Evolutionary conservation across 2,113 vertebrate species (phyloP), one percentile per base, ranked within the genome.

Genomic region (Pygathrix nemaeus): DNA sequence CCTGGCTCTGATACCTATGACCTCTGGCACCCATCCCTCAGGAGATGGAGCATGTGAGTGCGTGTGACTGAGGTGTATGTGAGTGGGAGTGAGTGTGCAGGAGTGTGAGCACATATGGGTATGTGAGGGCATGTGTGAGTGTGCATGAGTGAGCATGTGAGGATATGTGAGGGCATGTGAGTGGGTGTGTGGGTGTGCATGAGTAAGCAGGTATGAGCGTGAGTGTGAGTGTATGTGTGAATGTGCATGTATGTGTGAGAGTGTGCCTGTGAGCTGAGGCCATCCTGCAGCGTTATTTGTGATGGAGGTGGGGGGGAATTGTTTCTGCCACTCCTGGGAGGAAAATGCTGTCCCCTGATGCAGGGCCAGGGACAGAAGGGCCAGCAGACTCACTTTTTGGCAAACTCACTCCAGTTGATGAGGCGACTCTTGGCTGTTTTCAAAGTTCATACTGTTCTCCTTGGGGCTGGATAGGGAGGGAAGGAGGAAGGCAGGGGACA

Each of bases 371-470:
- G 48, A 8, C 0, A 1, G 40, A 16, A 17, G 6, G 17, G 38
- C 52, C 94, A 92, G 70, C 68, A 89, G 64, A 81, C 59, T 94
- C 79, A 20, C 10, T 93, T 84, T 93, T 81, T 96, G 96, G 95
- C 93, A 88, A 90, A 30, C 43, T 83, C 66, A 13, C 14, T 52
- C 30, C 48, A 64, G 61, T n/a, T 35, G 79, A 96, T 11, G 59
- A 83, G 79, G 79, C 4, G 81, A 91, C 83, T 35, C 68, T 90
- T 20, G 50, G 76, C 75, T 85, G 90, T 92, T 66, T 79, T 30
- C 90, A 96, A 97, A 97, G 95, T 96, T 94, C 97, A 87, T 0
- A 12, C 72, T 97, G 96, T 97, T 92, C 89, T 96, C 80, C 96
- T 95, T 30, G 32, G 27, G n/a, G 64, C 16, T 52, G 55, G 75